Base-by-base conservation (phyloP, 2,888 invertebrate species). In the Itoplectis maculator region DNA sequence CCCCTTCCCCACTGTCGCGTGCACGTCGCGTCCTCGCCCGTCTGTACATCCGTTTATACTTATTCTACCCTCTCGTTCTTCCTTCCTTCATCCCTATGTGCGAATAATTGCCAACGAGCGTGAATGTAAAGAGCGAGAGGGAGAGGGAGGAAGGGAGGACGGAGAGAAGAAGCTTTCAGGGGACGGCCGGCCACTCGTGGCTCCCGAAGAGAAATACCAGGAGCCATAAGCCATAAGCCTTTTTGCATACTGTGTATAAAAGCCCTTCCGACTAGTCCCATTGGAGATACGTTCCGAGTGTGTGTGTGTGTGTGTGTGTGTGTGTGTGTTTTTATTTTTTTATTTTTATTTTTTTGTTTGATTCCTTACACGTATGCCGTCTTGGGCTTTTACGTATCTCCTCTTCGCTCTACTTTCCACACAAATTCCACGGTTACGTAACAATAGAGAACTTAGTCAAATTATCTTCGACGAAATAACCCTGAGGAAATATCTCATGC, bases 61-160 rank as follows among this genome's bases (percentile, higher is more conserved):
- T 68, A 68, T 80, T 75, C 51, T 23, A 63, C 47, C 56, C 75
- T 56, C 59, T 65, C 42, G 40, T 66, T 76, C 29, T 72, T 76
- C 18, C 29, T 59, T 40, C 18, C 29, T 70, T 42, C 59, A 45
- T 40, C 56, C 54, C 47, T 47, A 42, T 42, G 61, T 61, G 63
- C 69, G 63, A 81, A 78, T 78, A 81, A 78, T 78, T 74, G 73
- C 37, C 20, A 72, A 40, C 35, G 11, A 70, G 80, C 35, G 35
- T 47, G 66, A 75, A 56, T 65, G 59, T 56, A 20, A 65, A 45
- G 45, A 63, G 61, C n/a, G 63, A 42, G 70, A 63, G 45, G 45
- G 29, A 5, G 29, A 29, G 29, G 29, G 29, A 5, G 29, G n/a
- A n/a, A n/a, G 29, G 29, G 29, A 5, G 29, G 29, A 29, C 29